Evolutionary conservation across 2,797 vertebrate species (phyloP), one percentile per base, ranked within the genome.

Genomic region (Knipowitschia caucasica): DNA sequence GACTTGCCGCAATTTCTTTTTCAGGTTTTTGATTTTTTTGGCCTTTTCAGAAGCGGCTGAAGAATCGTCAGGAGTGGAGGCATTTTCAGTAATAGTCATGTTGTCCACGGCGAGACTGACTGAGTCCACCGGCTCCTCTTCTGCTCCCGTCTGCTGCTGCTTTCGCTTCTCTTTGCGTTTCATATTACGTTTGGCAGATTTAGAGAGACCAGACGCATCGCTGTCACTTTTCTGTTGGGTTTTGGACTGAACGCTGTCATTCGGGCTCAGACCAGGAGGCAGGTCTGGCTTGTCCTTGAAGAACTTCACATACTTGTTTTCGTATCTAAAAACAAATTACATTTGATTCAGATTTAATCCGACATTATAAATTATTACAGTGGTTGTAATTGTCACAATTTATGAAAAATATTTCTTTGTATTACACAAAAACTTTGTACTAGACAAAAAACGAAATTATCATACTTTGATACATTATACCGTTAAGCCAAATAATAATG

Each of bases 221-320:
- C 72, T 23, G 36, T 86, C 86, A 23, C 77, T 63, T 75, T 74
- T 80, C 11, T 89, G 70, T 26, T 89, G 72, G 50, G 81, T 87
- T 43, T 57, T 78, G 3, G 69, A 12, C 0, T 75, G 59, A 0
- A 66, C 49, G 0, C 66, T 23, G 9, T 81, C 46, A 15, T 89
- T 4, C 3, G 88, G 71, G 71, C 50, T 94, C 80, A 98, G 77
- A 17, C 96, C 96, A 0, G 95, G 95, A 0, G 96, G 96, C 20
- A 98, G 86, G 23, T 95, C 94, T 0, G 96, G 94, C 85, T 98
- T 98, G 81, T 93, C 93, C 80, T 94, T 95, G 80, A 98, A 98
- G 73, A 98, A 98, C 85, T 97, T 98, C 18, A 98, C 95, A 47
- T 91, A 97, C 62, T 98, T 98, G 83, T 98, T 98, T 86, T 98